Percentiles rank a stretch among this genome's conserved stretches.
Evolutionary conservation across 2,797 vertebrate species (phyloP).

Genomic region (Hipposideros larvatus): DNA sequence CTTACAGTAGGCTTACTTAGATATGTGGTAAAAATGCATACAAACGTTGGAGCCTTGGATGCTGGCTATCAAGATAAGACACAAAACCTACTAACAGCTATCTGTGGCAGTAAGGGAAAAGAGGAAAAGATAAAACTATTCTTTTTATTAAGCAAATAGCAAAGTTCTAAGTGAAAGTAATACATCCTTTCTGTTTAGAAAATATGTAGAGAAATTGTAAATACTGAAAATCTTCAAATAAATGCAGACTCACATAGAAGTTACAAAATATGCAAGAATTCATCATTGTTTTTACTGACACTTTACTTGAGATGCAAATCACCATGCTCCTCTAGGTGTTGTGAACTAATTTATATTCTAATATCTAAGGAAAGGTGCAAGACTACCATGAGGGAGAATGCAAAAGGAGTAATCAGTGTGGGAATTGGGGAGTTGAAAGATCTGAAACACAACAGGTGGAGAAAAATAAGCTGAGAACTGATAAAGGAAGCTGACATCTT

Average conservation of each 20-base stretch:
- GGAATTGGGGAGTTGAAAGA: not conserved
- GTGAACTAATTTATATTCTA: not conserved
- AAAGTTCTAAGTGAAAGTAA: conserved; percentile 36
- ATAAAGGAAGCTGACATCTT: not conserved
- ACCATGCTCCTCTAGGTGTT: conserved; percentile 3
- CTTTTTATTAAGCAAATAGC: conserved; percentile 47
- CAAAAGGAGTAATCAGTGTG: not conserved
- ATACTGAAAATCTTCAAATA: conserved; percentile 47
- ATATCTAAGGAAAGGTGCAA: conserved; percentile 25
- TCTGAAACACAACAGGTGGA: not conserved
- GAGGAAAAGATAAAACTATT: not conserved
- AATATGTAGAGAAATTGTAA: conserved; percentile 63
- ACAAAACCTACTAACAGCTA: conserved; percentile 30
- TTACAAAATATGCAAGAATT: conserved; percentile 39
- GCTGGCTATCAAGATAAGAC: not conserved
- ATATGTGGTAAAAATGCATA: not conserved
- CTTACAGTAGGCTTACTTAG: conserved; percentile 58
- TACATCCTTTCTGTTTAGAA: conserved; percentile 60
- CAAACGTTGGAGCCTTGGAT: not conserved
- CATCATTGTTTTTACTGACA: conserved; percentile 46
- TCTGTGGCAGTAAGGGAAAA: not conserved
- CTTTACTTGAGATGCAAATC: conserved; percentile 67
- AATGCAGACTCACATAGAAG: conserved; percentile 35
- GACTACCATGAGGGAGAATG: not conserved
- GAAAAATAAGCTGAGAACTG: conserved; percentile 12